phyloP scores from a whole-genome alignment of 35 echinoderm and acorn worm genomes.

The Ophiothrix spiculata region DNA sequence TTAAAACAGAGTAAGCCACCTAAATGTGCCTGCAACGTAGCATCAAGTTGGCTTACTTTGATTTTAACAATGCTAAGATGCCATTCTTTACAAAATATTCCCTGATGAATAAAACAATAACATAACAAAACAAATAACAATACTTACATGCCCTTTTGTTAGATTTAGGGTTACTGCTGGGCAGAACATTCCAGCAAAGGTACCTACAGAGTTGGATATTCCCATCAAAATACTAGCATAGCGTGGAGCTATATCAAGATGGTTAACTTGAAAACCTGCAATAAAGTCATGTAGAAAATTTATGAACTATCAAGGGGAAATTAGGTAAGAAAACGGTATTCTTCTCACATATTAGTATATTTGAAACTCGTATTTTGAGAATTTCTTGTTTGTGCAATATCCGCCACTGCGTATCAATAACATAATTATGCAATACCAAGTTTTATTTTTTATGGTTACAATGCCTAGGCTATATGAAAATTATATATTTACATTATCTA shows the following conservation, averaged over 20 bases:
- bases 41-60: too few species aligned
- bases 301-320: too few species aligned
- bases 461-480: too few species aligned
- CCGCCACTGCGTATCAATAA: background rate
- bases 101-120: too few species aligned
- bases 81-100: too few species aligned
- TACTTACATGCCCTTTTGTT: conserved; percentile 71
- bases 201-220: conserved; percentile 92
- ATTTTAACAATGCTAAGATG: too few species aligned
- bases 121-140: background rate
- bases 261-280: conserved; percentile 97
- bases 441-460: background rate
- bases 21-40: too few species aligned
- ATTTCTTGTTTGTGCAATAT: too few species aligned
- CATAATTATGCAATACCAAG: background rate
- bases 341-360: too few species aligned
- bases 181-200: conserved; percentile 90
- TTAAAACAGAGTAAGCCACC: too few species aligned
- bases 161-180: conserved; percentile 74
- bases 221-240: conserved; percentile 99
- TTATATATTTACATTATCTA: too few species aligned
- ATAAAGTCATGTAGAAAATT: conserved; percentile 13
- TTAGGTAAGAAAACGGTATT: background rate
- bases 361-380: too few species aligned
- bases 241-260: conserved; percentile 91